Evolutionary conservation across 2,888 invertebrate genomes (phyloP).

Genomic region (Limulus polyphemus): DNA sequence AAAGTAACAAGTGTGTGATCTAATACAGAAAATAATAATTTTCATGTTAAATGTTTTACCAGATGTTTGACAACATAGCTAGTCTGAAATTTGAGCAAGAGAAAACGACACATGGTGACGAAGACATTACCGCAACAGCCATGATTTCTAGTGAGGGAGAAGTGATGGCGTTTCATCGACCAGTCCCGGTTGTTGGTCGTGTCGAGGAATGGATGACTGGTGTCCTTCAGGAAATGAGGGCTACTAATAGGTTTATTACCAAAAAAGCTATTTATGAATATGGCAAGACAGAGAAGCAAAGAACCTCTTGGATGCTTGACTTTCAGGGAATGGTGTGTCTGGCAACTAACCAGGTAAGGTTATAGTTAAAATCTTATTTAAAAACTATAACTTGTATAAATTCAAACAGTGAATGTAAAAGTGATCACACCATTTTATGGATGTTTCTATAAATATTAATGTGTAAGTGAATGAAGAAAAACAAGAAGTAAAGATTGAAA

Average conservation of each 20-base stretch:
- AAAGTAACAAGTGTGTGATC: no score
- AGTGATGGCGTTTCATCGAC: conserved; percentile 62
- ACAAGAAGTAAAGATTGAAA: no score
- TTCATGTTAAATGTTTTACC: conserved; percentile 15
- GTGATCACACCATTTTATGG: no score
- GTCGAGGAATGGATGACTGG: conserved; percentile 89
- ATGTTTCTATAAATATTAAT: no score
- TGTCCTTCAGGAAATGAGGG: conserved; percentile 69
- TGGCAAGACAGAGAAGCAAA: conserved; percentile 54
- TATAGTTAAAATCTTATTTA: conserved; percentile 47
- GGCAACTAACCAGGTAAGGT: conserved; percentile 82
- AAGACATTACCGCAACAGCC: conserved; percentile 57
- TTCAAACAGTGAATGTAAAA: no score
- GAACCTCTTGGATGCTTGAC: conserved; percentile 74
- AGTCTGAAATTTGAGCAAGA: conserved; percentile 47
- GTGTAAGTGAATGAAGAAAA: no score
- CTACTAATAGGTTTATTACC: conserved; percentile 64
- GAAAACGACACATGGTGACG: conserved; percentile 31
- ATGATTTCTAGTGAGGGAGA: conserved; percentile 82
- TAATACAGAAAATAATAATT: no score
- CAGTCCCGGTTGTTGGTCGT: conserved; percentile 59
- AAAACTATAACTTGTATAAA: no score
- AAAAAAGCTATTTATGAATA: conserved; percentile 80
- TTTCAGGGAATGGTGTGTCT: conserved; percentile 78
- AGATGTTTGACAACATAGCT: conserved; percentile 87